These are phyloP conservation scores for Orthosia cruda DNA, from an alignment of 2,888 invertebrate genomes.

Conservation along the genomic window DNA sequence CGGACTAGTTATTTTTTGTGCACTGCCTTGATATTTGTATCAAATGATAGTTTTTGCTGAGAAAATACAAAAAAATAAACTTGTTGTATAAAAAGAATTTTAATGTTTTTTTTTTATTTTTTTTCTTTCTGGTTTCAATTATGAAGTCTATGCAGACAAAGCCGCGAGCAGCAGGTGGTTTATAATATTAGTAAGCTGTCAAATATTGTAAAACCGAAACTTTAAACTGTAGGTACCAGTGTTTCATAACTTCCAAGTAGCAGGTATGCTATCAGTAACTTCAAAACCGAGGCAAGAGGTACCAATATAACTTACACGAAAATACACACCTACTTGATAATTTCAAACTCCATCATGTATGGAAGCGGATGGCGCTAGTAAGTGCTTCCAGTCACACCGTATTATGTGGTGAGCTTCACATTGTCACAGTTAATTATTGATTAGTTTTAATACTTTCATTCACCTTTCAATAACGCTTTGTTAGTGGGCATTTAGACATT, in stretches of 20 bases:
- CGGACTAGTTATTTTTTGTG: too few species aligned
- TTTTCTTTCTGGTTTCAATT: too few species aligned
- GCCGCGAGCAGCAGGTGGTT: too few species aligned
- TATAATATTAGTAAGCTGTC: too few species aligned
- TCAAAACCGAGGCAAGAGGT: slow-evolving; percentile 4
- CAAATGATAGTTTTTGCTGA: too few species aligned
- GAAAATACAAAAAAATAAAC: too few species aligned
- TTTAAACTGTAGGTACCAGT: not conserved
- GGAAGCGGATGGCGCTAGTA: slow-evolving; percentile 22
- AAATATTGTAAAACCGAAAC: not conserved
- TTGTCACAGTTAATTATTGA: slow-evolving; percentile 8
- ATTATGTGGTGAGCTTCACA: slow-evolving; percentile 14
- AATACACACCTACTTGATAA: slow-evolving; percentile 20
- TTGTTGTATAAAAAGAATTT: too few species aligned
- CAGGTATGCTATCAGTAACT: slow-evolving; percentile 22
- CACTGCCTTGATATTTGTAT: too few species aligned
- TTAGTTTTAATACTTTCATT: not conserved
- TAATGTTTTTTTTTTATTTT: too few species aligned
- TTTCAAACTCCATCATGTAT: slow-evolving; percentile 41
- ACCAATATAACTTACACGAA: slow-evolving; percentile 23
- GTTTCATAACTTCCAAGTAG: not conserved
- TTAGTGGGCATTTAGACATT: not conserved
- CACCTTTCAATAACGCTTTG: slow-evolving; percentile 8
- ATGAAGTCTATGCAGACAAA: too few species aligned
- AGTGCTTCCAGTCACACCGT: slow-evolving; percentile 38